phyloP scores from a whole-genome alignment of 1,140 invertebrate species.

The Cydia splendana region DNA sequence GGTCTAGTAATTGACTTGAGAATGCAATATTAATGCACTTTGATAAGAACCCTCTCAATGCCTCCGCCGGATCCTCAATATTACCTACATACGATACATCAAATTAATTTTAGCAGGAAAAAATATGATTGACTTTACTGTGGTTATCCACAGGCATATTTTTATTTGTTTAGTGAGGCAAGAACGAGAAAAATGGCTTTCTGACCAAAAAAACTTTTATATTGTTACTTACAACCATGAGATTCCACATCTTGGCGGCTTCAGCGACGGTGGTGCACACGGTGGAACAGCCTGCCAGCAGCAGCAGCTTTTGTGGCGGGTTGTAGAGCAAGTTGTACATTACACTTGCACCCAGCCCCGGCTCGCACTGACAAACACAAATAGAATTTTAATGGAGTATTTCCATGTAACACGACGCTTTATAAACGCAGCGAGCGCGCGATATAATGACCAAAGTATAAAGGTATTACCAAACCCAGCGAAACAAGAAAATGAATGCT shows the following conservation, averaged over 20 bases:
- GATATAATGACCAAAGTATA: too few species aligned
- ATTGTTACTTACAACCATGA: slow-evolving; percentile 93
- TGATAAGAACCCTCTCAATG: not conserved
- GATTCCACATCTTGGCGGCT: slow-evolving; percentile 99
- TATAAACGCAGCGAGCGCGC: not conserved
- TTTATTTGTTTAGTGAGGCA: not conserved
- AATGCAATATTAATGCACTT: not conserved
- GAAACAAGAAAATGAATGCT: not conserved
- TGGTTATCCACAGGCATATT: too few species aligned
- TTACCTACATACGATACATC: too few species aligned
- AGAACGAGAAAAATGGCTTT: not conserved
- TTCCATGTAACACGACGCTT: not conserved
- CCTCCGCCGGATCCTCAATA: too few species aligned
- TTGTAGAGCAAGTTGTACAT: slow-evolving; percentile 99
- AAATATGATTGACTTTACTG: too few species aligned
- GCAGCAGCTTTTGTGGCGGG: slow-evolving; percentile 96
- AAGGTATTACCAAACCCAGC: not conserved
- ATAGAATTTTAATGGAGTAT: slow-evolving; percentile 13
- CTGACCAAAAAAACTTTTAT: not conserved
- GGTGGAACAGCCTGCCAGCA: slow-evolving; percentile 98
- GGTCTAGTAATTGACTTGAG: not conserved
- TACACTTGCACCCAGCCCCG: slow-evolving; percentile 97
- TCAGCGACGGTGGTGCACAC: slow-evolving; percentile 99
- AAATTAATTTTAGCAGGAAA: too few species aligned
- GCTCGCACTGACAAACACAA: slow-evolving; percentile 92